Base-by-base conservation (phyloP, 1,140 invertebrate genomes). In the Babylonia areolata region DNA sequence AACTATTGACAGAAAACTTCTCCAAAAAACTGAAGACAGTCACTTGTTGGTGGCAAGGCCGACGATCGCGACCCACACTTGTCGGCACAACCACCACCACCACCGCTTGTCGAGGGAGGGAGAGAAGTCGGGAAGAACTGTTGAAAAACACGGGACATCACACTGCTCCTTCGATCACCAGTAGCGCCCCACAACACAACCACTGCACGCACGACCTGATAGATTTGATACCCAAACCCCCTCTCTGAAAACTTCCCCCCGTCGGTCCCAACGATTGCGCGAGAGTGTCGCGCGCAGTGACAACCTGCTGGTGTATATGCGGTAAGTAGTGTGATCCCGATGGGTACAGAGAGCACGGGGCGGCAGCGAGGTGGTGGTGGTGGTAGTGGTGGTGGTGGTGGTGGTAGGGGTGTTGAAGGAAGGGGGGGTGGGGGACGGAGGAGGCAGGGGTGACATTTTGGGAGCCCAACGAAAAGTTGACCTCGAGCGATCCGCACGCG, bases 391-490 rank as follows among this genome's bases (percentile, higher is more conserved):
- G 46, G 46, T 12, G 46, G 28, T 35, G 81, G 69, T 54, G 75
- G 75, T 28, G 37, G 37, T 73, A 31, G 71, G 71, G 35, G n/a
- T n/a, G n/a, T n/a, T n/a, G n/a, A n/a, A n/a, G n/a, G n/a, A n/a
- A n/a, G 17, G 17, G 17, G n/a, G 64, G 17, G 33, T n/a, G n/a
- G 33, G 39, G 23, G 40, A 39, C 23, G 37, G 77, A n/a, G 46
- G 40, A 80, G 31, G 35, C 39, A 35, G 78, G 78, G 78, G 46
- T 51, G 82, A 84, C 82, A 84, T 84, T 84, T 84, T 40, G 82
- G 82, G 82, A 33, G 54, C 81, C 81, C 82, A 64, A 75, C 82
- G 69, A 75, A 75, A 84, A 84, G 82, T 84, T 84, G 82, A 84
- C 82, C 82, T 71, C 82, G 64, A 42, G 81, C 69, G 69, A 58